phyloP scores from a whole-genome alignment of 2,113 vertebrate species.

The Melanerpes aurifrons region DNA sequence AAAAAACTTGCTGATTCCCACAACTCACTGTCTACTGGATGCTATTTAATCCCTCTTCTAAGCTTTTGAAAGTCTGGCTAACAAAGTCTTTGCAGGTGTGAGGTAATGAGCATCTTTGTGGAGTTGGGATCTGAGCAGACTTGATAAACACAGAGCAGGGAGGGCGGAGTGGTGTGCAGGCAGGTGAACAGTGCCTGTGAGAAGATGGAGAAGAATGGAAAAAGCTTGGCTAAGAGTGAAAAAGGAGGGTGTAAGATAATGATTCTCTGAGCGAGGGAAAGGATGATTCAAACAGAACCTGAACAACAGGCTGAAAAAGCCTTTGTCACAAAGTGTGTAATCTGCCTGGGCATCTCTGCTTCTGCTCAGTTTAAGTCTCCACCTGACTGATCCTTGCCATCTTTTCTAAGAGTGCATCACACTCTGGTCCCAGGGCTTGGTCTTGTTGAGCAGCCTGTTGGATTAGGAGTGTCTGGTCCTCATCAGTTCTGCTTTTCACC shows the following conservation, averaged over 20 bases:
- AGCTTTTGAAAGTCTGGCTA: slow-evolving; percentile 1
- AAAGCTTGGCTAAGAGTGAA: background rate
- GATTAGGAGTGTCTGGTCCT: background rate
- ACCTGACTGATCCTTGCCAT: background rate
- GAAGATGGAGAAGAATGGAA: background rate
- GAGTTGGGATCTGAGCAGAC: background rate
- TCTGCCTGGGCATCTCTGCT: background rate
- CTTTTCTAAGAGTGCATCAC: background rate
- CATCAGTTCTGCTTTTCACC: background rate
- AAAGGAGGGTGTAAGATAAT: background rate
- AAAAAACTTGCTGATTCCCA: background rate
- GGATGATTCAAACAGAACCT: background rate
- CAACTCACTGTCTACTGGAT: background rate
- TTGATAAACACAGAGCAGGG: background rate
- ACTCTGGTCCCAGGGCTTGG: background rate
- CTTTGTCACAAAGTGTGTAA: background rate
- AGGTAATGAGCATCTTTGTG: background rate
- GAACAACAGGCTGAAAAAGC: background rate
- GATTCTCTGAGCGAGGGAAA: background rate
- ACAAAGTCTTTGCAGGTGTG: slow-evolving; percentile 2
- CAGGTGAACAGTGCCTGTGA: background rate
- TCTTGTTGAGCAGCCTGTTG: background rate
- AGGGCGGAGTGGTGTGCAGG: background rate
- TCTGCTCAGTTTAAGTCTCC: background rate
- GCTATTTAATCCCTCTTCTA: slow-evolving; percentile 8